A percentile compares a stretch with the other conserved stretches of the same genome.
These are phyloP conservation scores for Laticauda laticaudata DNA, from an alignment of 2,113 vertebrate genomes.

Conservation along the genomic window DNA sequence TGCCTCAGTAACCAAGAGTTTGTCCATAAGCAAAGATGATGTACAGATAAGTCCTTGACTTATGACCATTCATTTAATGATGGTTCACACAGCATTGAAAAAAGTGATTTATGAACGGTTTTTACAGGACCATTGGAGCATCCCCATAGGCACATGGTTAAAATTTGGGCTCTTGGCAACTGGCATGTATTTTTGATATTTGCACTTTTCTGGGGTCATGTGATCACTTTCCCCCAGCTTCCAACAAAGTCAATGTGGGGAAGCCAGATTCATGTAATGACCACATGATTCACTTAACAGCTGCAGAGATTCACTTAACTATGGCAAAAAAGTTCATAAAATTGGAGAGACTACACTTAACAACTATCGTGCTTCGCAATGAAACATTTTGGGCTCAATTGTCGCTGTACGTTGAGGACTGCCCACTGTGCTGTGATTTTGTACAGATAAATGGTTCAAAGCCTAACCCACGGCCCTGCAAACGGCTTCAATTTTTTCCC, in stretches of 20 bases:
- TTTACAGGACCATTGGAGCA: too few relatives aligned
- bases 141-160: too few relatives aligned
- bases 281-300: not conserved
- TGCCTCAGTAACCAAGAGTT: not conserved
- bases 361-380: not conserved
- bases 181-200: not conserved
- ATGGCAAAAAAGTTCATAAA: not conserved
- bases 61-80: not conserved
- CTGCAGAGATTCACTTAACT: not conserved
- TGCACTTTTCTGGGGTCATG: not conserved
- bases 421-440: not conserved
- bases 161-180: not conserved
- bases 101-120: too few relatives aligned
- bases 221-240: not conserved
- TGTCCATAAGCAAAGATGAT: not conserved
- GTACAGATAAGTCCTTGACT: not conserved
- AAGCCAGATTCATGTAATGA: not conserved
- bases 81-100: too few relatives aligned
- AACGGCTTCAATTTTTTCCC: not conserved
- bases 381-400: not conserved
- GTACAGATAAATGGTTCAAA: not conserved
- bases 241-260: not conserved
- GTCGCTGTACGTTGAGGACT: not conserved
- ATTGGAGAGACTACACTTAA: not conserved
- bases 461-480: not conserved